Evolutionary conservation across 2,888 invertebrate species (phyloP).

Genomic region (Teleogryllus oceanicus): DNA sequence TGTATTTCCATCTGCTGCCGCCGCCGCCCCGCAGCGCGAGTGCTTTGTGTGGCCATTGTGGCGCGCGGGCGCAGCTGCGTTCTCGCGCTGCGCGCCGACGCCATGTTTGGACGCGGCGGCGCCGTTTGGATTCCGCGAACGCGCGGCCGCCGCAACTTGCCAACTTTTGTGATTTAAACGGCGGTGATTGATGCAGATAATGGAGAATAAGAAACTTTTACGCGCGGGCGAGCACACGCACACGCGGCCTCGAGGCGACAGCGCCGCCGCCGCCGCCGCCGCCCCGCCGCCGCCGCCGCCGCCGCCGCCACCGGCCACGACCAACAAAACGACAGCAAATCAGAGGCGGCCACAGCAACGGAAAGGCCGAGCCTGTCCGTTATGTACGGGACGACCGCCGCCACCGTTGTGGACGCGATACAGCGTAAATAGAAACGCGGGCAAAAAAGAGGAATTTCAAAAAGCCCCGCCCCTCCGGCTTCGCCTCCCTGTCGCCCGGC

Average conservation of each 20-base stretch:
- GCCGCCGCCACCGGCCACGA: neutral
- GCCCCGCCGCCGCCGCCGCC: neutral
- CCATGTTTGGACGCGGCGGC: neutral
- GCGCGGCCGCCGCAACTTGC: neutral
- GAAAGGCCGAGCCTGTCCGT: no score
- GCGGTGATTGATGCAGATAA: constrained; percentile 23
- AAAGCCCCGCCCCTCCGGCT: no score
- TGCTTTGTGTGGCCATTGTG: constrained; percentile 11
- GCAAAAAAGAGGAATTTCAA: no score
- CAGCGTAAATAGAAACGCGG: no score
- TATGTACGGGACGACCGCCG: no score
- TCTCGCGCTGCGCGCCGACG: neutral
- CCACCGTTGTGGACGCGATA: no score
- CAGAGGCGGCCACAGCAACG: neutral
- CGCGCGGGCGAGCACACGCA: neutral
- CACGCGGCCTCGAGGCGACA: neutral
- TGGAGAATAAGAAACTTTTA: constrained; percentile 5
- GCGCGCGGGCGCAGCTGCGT: neutral
- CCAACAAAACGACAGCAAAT: neutral
- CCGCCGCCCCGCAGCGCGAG: neutral
- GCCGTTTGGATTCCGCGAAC: constrained; percentile 18
- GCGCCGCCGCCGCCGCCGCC: neutral
- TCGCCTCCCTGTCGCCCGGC: no score
- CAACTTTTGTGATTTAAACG: constrained; percentile 25
- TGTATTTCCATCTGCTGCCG: neutral